Evolutionary conservation across 2,797 vertebrate species (phyloP).

Genomic region (Avahi laniger): DNA sequence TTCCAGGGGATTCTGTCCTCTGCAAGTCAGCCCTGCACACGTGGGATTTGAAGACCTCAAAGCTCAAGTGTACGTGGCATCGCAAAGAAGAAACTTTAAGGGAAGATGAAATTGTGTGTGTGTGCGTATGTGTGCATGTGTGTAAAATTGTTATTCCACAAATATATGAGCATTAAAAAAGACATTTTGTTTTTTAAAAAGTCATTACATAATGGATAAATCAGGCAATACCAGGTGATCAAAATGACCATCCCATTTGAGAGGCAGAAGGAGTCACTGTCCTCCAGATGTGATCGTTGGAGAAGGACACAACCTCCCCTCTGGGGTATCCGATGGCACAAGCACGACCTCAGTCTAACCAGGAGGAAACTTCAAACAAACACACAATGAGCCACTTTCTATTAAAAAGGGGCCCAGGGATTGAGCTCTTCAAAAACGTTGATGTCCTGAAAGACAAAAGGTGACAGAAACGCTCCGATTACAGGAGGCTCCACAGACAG

Average conservation of each 20-base stretch:
- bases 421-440: not conserved
- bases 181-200: not conserved
- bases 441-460: not conserved
- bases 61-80: accelerated
- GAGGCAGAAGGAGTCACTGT: not conserved
- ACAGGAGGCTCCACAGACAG: not conserved
- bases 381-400: not conserved
- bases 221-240: not conserved
- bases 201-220: not conserved
- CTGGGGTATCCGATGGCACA: accelerated
- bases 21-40: not conserved
- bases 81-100: not conserved
- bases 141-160: not conserved
- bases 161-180: not conserved
- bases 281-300: not conserved
- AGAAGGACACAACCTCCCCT: not conserved
- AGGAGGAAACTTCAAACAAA: not conserved
- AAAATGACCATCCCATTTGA: not conserved
- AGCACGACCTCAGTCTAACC: not conserved
- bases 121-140: not conserved
- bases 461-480: not conserved
- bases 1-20: not conserved
- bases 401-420: not conserved
- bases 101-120: not conserved
- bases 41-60: not conserved